Evolutionary conservation across 2,888 invertebrate genomes (phyloP).

Genomic region (Priocnemis perturbator): DNA sequence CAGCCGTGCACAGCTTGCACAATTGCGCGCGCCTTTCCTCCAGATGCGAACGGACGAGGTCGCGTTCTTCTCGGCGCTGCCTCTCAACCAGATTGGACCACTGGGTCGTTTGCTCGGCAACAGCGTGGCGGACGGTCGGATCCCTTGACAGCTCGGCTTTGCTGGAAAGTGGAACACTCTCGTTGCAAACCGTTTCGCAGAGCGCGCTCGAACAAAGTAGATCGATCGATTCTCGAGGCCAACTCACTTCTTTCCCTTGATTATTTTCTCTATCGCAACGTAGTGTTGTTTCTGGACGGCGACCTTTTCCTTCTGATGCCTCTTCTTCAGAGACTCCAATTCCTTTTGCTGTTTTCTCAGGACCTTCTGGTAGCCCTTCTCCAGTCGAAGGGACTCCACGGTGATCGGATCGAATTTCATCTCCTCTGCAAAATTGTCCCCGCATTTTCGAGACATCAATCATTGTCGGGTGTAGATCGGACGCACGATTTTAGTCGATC

Average conservation of each 20-base stretch:
- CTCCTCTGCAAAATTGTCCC: slow-evolving; percentile 59
- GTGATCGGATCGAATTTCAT: slow-evolving; percentile 94
- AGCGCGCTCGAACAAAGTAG: no score
- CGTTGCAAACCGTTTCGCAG: no score
- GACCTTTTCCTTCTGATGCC: slow-evolving; percentile 94
- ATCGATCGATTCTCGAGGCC: no score
- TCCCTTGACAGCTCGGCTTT: slow-evolving; percentile 89
- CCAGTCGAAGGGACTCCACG: slow-evolving; percentile 88
- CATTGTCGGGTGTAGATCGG: neutral
- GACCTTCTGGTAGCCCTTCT: slow-evolving; percentile 94
- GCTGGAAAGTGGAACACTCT: slow-evolving; percentile 75
- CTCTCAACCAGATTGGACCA: slow-evolving; percentile 94
- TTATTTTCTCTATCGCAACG: slow-evolving; percentile 92
- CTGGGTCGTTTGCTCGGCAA: slow-evolving; percentile 93
- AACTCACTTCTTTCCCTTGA: slow-evolving; percentile 93
- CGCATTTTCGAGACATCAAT: neutral
- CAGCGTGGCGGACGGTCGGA: slow-evolving; percentile 86
- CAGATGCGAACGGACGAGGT: slow-evolving; percentile 86
- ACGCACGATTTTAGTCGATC: neutral
- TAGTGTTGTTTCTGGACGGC: slow-evolving; percentile 94
- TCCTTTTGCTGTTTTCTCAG: slow-evolving; percentile 98
- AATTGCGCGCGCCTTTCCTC: slow-evolving; percentile 86
- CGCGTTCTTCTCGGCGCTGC: slow-evolving; percentile 90
- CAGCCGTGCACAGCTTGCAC: slow-evolving; percentile 86
- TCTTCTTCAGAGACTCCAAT: slow-evolving; percentile 91